Percentiles rank a stretch among this genome's conserved stretches.
Evolutionary conservation across 1,140 invertebrate species (phyloP).

Genomic region (Monomorium pharaonis): DNA sequence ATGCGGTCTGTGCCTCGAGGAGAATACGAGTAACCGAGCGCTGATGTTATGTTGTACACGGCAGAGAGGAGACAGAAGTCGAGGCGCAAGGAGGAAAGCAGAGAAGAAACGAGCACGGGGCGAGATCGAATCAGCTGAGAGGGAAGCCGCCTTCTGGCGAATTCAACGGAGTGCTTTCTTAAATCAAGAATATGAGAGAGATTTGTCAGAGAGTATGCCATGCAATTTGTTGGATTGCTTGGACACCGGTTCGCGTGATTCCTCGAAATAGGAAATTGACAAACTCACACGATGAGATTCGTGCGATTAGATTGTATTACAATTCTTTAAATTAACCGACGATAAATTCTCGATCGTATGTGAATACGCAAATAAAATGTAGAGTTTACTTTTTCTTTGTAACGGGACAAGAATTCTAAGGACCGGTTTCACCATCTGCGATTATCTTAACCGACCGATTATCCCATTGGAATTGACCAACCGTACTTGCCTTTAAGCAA

Average conservation of each 20-base stretch:
- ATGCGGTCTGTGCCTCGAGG: constrained; percentile 44
- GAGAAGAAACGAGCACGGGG: constrained; percentile 46
- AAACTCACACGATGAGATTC: neutral
- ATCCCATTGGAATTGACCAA: too few species aligned
- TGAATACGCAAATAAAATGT: neutral
- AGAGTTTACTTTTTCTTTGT: neutral
- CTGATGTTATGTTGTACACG: constrained; percentile 33
- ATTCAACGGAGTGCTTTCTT: constrained; percentile 60
- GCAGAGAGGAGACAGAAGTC: constrained; percentile 32
- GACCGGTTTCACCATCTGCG: too few species aligned
- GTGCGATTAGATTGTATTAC: neutral
- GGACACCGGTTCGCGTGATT: neutral
- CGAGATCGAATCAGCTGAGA: constrained; percentile 72
- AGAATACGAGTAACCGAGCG: constrained; percentile 51
- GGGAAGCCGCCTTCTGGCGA: constrained; percentile 49
- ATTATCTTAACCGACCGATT: too few species aligned
- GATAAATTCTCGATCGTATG: neutral
- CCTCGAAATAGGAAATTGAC: constrained; percentile 10
- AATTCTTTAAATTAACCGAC: neutral
- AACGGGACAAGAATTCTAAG: too few species aligned
- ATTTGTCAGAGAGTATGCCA: constrained; percentile 66
- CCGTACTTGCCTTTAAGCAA: too few species aligned
- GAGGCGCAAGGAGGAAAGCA: neutral
- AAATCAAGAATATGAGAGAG: constrained; percentile 66
- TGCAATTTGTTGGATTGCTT: constrained; percentile 60